Percentiles rank a stretch among this genome's conserved stretches.
Evolutionary conservation across 2,888 invertebrate genomes (phyloP).

Genomic region (Nomada ruficornis): DNA sequence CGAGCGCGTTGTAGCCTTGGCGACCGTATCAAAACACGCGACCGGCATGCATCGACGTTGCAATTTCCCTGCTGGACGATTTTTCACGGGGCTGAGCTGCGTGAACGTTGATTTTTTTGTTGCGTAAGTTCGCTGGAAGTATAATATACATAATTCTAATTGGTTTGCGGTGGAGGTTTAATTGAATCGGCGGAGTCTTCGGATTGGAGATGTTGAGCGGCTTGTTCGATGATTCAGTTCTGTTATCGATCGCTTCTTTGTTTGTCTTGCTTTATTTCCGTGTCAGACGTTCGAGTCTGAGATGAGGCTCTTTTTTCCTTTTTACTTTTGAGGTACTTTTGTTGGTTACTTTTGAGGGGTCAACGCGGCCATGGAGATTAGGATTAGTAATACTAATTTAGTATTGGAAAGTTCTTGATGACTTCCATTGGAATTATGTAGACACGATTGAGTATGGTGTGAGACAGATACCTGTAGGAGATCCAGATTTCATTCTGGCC

Average conservation of each 20-base stretch:
- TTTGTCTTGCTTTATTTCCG: too few species aligned
- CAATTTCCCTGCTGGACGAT: slow-evolving; percentile 20
- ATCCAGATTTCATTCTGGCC: not conserved
- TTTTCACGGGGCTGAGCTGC: not conserved
- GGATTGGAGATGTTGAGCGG: too few species aligned
- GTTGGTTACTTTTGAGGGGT: too few species aligned
- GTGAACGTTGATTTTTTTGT: not conserved
- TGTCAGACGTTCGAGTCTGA: too few species aligned
- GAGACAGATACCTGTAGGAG: too few species aligned
- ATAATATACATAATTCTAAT: not conserved
- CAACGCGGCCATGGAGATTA: not conserved
- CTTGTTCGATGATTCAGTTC: too few species aligned
- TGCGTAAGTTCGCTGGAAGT: not conserved
- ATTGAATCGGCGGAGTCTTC: not conserved
- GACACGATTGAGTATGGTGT: not conserved
- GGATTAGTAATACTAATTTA: too few species aligned
- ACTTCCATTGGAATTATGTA: not conserved
- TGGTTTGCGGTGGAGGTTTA: not conserved
- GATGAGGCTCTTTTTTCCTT: too few species aligned
- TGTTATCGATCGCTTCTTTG: too few species aligned
- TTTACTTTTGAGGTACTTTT: too few species aligned
- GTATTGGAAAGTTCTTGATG: too few species aligned
- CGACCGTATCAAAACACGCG: slow-evolving; percentile 76
- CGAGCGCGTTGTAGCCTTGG: slow-evolving; percentile 77
- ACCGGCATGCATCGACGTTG: slow-evolving; percentile 38